A percentile compares a stretch with the other conserved stretches of the same genome.
These are phyloP conservation scores for Podilymbus podiceps DNA, from an alignment of 2,113 vertebrate species.

Conservation along the genomic window DNA sequence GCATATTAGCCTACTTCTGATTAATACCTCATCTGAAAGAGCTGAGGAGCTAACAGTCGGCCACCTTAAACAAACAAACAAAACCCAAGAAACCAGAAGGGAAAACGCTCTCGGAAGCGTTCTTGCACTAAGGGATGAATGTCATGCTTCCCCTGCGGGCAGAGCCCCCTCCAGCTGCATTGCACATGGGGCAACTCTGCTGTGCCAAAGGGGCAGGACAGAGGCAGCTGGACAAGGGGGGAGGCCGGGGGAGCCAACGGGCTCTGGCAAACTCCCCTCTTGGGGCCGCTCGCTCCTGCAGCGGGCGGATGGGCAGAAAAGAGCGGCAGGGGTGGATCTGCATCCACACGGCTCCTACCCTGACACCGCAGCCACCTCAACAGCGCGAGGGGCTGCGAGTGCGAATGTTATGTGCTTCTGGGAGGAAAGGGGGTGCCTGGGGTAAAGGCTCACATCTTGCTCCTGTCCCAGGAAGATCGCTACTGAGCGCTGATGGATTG, in stretches of 20 bases:
- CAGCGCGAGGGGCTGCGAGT: accelerated
- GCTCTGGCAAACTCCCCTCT: not conserved
- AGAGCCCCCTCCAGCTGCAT: not conserved
- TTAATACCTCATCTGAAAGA: not conserved
- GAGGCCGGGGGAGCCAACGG: not conserved
- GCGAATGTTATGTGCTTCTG: accelerated
- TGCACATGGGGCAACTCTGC: not conserved
- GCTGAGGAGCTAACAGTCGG: not conserved
- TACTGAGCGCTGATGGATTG: accelerated
- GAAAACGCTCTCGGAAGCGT: not conserved
- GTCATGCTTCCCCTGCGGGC: not conserved
- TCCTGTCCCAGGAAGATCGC: accelerated
- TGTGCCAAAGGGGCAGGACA: not conserved
- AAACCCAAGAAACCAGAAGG: not conserved
- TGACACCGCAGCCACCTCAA: accelerated
- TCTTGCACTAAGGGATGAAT: not conserved
- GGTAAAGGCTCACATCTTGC: not conserved
- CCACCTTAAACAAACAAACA: not conserved
- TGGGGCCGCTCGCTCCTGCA: not conserved
- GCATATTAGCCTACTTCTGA: not conserved
- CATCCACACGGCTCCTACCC: accelerated
- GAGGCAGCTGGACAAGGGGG: not conserved
- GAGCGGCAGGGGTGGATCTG: not conserved
- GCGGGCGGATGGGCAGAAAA: not conserved
- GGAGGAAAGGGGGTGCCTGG: accelerated